A percentile compares a stretch with the other conserved stretches of the same genome.
Conservation (phyloP, 2,113 vertebrate species). For the Tenrec ecaudatus region DNA sequence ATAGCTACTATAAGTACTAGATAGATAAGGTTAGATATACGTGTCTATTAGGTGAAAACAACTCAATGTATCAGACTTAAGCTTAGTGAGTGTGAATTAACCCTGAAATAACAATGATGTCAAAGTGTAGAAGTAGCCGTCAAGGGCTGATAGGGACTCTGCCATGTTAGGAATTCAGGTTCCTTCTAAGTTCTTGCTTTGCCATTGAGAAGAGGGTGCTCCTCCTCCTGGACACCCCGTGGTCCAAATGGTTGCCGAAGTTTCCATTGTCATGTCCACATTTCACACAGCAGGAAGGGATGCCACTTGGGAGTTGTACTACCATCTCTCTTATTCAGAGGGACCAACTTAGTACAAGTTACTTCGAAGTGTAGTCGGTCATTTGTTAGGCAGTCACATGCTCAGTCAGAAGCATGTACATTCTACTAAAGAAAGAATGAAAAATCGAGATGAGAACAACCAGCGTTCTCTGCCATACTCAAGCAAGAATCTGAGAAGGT, state of each 20-base stretch:
- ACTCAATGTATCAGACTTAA: background rate
- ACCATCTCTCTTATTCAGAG: background rate
- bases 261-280: background rate
- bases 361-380: background rate
- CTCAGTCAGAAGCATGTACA: background rate
- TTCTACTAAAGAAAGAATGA: background rate
- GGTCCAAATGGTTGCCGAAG: background rate
- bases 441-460: background rate
- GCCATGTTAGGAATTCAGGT: background rate
- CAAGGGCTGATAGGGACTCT: background rate
- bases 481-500: background rate
- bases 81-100: background rate
- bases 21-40: background rate
- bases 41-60: background rate
- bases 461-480: background rate
- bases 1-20: background rate
- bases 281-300: background rate
- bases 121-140: background rate
- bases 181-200: background rate
- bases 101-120: background rate
- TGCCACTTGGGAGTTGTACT: background rate
- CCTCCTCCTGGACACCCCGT: background rate
- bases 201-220: fast-evolving
- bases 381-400: background rate
- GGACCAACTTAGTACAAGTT: background rate